Evolutionary conservation across 1,140 invertebrate species (phyloP), one percentile per base, ranked within the genome.

Genomic region (Drosophila serrata): DNA sequence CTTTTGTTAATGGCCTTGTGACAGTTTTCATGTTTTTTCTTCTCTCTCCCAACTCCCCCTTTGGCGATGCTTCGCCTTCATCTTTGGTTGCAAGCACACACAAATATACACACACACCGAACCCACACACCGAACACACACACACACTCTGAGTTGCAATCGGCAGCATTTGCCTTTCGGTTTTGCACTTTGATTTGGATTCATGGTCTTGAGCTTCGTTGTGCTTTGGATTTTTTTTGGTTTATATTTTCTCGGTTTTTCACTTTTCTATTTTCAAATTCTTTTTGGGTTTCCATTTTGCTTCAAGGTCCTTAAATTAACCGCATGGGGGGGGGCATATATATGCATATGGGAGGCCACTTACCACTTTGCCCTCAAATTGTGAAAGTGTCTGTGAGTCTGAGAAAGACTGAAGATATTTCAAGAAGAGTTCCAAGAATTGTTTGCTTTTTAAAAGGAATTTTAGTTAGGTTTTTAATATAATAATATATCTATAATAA

Each of bases 1-100:
- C 85, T 84, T 87, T 87, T 88, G 85, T 90, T 84, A 87, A 87
- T 90, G 84, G 84, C 84, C 84, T 87, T 87, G 84, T 87, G 84
- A 84, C 85, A 88, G 85, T 87, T 77, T 80, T 77, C 63, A 29
- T 37, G n/a, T n/a, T 15, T 51, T n/a, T 22, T 22, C 4, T 17
- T 13, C 17, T 15, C 13, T 11, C 31, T 37, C 48, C 37, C 48
- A 15, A 49, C 17, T 68, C 8, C 43, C 29, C 61, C n/a, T 35
- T 35, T 15, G 9, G 17, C 22, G 13, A 27, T 43, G 24, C 27
- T 19, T 24, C 33, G 6, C 19, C 63, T 40, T 60, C 69, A 33
- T 53, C 49, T 35, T 61, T 31, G n/a, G 46, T 31, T 49, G 35
- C 65, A 72, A 9, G 19, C n/a, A 42, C 39, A 42, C 39, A 5